phyloP scores from a whole-genome alignment of 2,797 vertebrate genomes.

The Merluccius polli region DNA sequence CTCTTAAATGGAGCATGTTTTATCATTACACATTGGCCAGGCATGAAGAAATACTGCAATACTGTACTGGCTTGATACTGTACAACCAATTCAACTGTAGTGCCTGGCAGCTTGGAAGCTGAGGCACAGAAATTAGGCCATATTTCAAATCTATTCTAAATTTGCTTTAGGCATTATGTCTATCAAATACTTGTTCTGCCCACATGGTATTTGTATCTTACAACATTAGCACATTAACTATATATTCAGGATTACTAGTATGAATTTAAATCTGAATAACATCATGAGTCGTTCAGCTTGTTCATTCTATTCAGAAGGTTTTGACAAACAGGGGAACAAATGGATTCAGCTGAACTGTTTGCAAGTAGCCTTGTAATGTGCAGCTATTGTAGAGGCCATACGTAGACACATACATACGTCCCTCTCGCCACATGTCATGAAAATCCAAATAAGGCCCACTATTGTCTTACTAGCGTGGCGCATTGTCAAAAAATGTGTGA shows the following conservation, averaged over 20 bases:
- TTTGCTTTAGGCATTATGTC: not conserved
- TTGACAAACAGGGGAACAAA: slow-evolving; percentile 17
- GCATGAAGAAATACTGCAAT: not conserved
- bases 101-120: not conserved
- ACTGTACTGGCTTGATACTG: not conserved
- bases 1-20: not conserved
- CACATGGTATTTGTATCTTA: not conserved
- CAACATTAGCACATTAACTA: not conserved
- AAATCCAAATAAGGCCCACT: slow-evolving; percentile 44
- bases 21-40: not conserved
- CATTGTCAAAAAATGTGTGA: slow-evolving; percentile 58
- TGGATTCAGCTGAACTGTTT: slow-evolving; percentile 20
- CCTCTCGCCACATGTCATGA: slow-evolving; percentile 29
- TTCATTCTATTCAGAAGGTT: slow-evolving; percentile 13
- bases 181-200: not conserved
- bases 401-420: slow-evolving; percentile 16
- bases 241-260: not conserved
- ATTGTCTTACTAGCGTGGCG: slow-evolving; percentile 46
- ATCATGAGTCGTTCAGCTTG: slow-evolving; percentile 6
- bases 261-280: slow-evolving; percentile 10
- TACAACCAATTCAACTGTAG: not conserved
- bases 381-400: slow-evolving; percentile 15
- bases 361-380: not conserved
- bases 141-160: not conserved
- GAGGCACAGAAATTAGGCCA: slow-evolving; percentile 2